These are phyloP conservation scores for Dendronephthya gigantea DNA, from an alignment of 64 coral and sea anemone species.

Conservation along the genomic window DNA sequence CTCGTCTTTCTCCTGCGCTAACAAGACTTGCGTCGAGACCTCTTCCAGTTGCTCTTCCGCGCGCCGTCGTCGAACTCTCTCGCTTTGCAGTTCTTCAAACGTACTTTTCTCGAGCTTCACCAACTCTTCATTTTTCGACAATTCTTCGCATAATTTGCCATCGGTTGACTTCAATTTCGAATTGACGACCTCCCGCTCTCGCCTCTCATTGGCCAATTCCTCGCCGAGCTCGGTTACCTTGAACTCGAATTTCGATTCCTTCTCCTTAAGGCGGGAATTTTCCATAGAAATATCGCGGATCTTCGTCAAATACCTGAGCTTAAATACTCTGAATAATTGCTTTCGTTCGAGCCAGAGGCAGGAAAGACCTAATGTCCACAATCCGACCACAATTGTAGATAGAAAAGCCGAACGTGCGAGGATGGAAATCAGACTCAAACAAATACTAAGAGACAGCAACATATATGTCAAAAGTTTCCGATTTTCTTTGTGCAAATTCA, in stretches of 20 bases:
- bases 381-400: background rate
- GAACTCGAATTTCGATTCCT: background rate
- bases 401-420: background rate
- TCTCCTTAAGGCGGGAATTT: background rate
- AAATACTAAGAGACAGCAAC: background rate
- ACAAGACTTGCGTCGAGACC: background rate
- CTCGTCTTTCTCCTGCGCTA: background rate
- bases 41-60: background rate
- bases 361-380: background rate
- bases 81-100: background rate
- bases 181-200: background rate
- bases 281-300: background rate
- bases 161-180: background rate
- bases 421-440: background rate
- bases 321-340: background rate
- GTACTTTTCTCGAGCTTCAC: background rate
- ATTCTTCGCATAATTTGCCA: background rate
- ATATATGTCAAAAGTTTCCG: background rate
- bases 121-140: background rate
- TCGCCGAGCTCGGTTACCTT: background rate
- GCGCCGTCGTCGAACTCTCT: background rate
- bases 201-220: background rate
- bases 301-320: background rate
- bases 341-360: background rate
- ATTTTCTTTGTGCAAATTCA: background rate